These are phyloP conservation scores for Volucella inanis DNA, from an alignment of 2,888 invertebrate species.

Conservation along the genomic window DNA sequence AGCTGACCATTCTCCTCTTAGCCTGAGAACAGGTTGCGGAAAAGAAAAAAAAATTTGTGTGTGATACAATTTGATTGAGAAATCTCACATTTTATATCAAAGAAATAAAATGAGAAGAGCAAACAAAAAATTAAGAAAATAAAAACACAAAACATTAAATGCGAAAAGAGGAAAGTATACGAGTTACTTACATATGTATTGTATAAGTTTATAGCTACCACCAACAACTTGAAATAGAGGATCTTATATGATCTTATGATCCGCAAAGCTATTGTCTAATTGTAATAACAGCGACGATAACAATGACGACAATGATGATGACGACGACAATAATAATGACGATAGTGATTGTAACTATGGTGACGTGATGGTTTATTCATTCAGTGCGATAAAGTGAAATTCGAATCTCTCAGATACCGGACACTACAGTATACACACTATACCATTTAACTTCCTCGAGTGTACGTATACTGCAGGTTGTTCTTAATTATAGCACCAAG, in stretches of 20 bases:
- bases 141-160: conserved; percentile 23
- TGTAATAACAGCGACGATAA: conserved; percentile 8
- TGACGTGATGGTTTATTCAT: conserved; percentile 13
- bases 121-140: conserved; percentile 17
- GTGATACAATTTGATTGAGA: conserved; percentile 71
- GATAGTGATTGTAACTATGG: conserved; percentile 15
- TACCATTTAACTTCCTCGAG: not conserved
- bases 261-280: conserved; percentile 29
- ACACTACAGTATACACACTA: conserved; percentile 20
- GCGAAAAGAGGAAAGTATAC: conserved; percentile 6
- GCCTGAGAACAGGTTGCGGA: conserved; percentile 62
- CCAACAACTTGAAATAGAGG: not conserved
- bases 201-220: not conserved
- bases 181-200: not conserved
- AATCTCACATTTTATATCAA: conserved; percentile 62
- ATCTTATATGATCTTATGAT: conserved; percentile 44
- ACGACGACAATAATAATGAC: not conserved
- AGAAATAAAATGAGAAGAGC: conserved; percentile 1
- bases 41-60: conserved; percentile 39
- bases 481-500: conserved; percentile 32
- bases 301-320: conserved; percentile 2
- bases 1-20: conserved; percentile 44
- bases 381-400: conserved; percentile 65
- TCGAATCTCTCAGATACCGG: conserved; percentile 55
- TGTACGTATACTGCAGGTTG: not conserved